phyloP scores from a whole-genome alignment of 2,888 invertebrate genomes.

The Epistrophe grossulariae region DNA sequence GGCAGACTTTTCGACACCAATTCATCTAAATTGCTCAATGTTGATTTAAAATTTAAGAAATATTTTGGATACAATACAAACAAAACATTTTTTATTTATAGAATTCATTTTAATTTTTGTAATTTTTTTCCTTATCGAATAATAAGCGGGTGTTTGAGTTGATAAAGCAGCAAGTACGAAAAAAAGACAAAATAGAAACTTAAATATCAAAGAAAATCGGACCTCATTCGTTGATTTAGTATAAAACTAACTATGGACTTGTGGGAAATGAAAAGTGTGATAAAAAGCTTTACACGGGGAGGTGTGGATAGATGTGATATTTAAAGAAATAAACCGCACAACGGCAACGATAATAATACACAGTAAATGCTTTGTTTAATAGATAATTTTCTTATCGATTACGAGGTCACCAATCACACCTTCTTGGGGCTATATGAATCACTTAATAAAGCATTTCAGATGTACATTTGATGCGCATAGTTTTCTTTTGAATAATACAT shows the following conservation, averaged over 20 bases:
- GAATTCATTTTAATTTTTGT: background rate
- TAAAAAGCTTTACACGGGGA: background rate
- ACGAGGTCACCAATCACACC: slow-evolving; percentile 20
- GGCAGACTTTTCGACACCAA: slow-evolving; percentile 16
- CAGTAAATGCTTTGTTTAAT: slow-evolving; percentile 32
- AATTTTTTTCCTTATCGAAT: background rate
- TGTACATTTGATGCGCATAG: slow-evolving; percentile 52
- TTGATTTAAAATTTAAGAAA: background rate
- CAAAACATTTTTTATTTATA: slow-evolving; percentile 19
- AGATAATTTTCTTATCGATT: slow-evolving; percentile 42
- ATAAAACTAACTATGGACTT: background rate
- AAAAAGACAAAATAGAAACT: background rate
- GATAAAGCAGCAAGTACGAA: background rate
- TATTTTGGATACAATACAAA: slow-evolving; percentile 20
- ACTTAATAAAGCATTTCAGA: background rate
- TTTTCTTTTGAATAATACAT: slow-evolving; percentile 32
- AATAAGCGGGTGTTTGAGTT: background rate
- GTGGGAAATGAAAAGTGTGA: slow-evolving; percentile 2
- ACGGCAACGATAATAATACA: background rate
- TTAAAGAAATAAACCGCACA: background rate
- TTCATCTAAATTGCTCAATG: background rate
- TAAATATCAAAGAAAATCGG: slow-evolving; percentile 42
- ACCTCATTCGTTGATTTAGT: background rate
- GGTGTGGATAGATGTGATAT: background rate
- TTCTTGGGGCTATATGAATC: slow-evolving; percentile 26